These are phyloP conservation scores for Nansenia antarctica DNA, from an alignment of 2,113 vertebrate species.

Conservation along the genomic window DNA sequence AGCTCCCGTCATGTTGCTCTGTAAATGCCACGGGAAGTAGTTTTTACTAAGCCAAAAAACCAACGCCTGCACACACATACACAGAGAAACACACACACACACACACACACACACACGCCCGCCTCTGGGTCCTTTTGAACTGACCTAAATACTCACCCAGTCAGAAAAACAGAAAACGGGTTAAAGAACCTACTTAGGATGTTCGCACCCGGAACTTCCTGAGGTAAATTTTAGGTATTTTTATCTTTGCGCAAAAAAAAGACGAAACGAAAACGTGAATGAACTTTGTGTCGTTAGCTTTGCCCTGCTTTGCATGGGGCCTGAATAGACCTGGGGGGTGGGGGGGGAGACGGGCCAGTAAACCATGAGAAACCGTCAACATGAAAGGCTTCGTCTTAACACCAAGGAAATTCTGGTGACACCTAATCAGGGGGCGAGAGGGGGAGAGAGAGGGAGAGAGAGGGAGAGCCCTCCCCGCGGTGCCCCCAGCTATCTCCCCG, in stretches of 20 bases:
- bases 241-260: slow-evolving; percentile 36
- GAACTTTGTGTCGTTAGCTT: slow-evolving; percentile 62
- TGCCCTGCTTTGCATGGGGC: slow-evolving; percentile 41
- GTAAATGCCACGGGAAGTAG: slow-evolving; percentile 35
- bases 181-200: neutral
- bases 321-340: slow-evolving; percentile 51
- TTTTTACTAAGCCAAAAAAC: neutral
- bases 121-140: neutral
- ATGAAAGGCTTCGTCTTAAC: slow-evolving; percentile 72
- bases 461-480: slow-evolving; percentile 47
- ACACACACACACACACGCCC: too few relatives aligned
- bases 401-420: slow-evolving; percentile 79
- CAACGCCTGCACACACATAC: too few relatives aligned
- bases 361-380: slow-evolving; percentile 67
- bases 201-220: neutral
- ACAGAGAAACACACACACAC: too few relatives aligned
- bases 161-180: neutral
- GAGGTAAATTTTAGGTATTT: slow-evolving; percentile 45
- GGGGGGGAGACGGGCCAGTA: slow-evolving; percentile 42
- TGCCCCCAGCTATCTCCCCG: slow-evolving; percentile 62
- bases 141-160: neutral
- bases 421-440: slow-evolving; percentile 72
- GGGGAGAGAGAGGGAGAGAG: slow-evolving; percentile 66
- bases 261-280: slow-evolving; percentile 44
- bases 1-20: slow-evolving; percentile 35